phyloP scores from a whole-genome alignment of 2,797 vertebrate genomes.

The Halcyon badia region DNA sequence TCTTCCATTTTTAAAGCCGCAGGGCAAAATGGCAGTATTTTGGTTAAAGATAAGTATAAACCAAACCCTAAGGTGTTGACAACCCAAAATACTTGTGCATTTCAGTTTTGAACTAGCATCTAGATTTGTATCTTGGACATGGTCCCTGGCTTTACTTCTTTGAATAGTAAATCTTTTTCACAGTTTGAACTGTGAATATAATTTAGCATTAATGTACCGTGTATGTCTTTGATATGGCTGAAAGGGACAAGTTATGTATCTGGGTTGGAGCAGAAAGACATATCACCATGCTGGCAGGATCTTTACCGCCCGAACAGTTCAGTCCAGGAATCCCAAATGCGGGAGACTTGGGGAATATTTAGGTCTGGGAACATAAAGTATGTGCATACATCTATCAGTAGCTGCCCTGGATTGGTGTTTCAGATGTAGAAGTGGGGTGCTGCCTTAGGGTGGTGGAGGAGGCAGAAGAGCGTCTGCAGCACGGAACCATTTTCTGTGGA shows the following conservation, averaged over 20 bases:
- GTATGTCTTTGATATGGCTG: slow-evolving; percentile 40
- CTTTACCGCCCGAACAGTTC: background rate
- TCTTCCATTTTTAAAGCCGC: slow-evolving; percentile 15
- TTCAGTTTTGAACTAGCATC: slow-evolving; percentile 49
- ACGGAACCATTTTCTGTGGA: background rate
- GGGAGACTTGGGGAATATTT: background rate
- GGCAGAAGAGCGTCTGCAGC: background rate
- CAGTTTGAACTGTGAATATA: slow-evolving; percentile 64
- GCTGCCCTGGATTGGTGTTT: background rate
- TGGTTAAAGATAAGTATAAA: slow-evolving; percentile 50
- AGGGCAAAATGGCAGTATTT: slow-evolving; percentile 24
- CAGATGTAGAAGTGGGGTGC: background rate
- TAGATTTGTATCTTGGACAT: slow-evolving; percentile 56
- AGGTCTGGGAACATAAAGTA: slow-evolving; percentile 1
- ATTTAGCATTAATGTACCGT: slow-evolving; percentile 58
- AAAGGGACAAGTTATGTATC: slow-evolving; percentile 49
- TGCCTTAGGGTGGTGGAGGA: background rate
- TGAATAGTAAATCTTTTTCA: slow-evolving; percentile 57
- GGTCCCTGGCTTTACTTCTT: slow-evolving; percentile 43
- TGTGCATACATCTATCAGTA: background rate
- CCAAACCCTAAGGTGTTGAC: slow-evolving; percentile 54
- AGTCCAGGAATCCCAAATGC: background rate
- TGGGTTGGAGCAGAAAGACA: slow-evolving; percentile 11
- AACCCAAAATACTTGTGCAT: background rate
- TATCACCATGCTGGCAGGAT: background rate